Evolutionary conservation across 2,113 vertebrate genomes (phyloP), one percentile per base, ranked within the genome.

Genomic region (Callaeas wilsoni): DNA sequence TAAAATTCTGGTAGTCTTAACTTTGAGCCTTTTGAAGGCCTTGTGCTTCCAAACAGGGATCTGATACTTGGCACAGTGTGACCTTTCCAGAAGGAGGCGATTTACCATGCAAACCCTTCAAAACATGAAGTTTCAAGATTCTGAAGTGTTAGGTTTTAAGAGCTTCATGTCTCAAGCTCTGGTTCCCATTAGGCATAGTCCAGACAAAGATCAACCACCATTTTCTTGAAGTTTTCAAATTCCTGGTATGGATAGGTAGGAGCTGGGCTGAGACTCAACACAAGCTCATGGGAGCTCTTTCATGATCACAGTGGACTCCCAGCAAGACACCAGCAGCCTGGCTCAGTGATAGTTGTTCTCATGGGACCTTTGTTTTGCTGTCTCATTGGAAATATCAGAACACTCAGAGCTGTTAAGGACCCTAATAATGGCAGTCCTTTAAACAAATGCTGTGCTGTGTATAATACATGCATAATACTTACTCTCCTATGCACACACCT

Each of bases 281-380:
- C 23, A 59, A 75, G 12, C 30, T 71, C 12, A 0, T 1, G 2
- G 21, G 27, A 50, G 11, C 19, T 79, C 33, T 64, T 60, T 39
- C 1, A 0, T 32, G 21, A 33, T 87, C 39, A 23, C 3, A 6
- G 37, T 22, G 32, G 27, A 13, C 10, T 39, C 46, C 20, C 57
- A 52, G n/a, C 8, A 84, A 84, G 23, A 29, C 3, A 21, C 18
- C 6, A 9, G 21, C 35, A 78, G 23, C 47, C 27, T 67, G 62
- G 26, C 35, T 71, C 18, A 21, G n/a, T 2, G 2, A 21, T 1
- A 0, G 10, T 1, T 68, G 8, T 68, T 71, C 23, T 52, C 47
- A 37, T 4, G 35, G 14, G 16, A 55, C 6, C 23, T 41, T 71
- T 6, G 0, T 47, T 56, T 64, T 88, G 41, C 41, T 49, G 19